phyloP scores from a whole-genome alignment of 2,888 invertebrate species.

The Drosophila incognita region DNA sequence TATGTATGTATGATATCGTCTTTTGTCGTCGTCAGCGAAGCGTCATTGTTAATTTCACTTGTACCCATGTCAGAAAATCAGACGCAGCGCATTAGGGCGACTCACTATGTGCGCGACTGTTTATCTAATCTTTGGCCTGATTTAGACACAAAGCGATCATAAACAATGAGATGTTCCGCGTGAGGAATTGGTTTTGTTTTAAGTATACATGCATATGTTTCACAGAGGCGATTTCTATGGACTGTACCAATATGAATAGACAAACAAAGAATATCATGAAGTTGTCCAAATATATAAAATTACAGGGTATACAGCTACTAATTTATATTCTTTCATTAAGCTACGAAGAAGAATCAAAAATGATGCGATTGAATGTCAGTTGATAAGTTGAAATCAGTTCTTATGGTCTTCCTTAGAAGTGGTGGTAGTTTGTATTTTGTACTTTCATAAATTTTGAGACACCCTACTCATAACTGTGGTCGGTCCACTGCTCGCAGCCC shows the following conservation, averaged over 20 bases:
- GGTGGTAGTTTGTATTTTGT: neutral
- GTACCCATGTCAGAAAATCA: conserved; percentile 55
- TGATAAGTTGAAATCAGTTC: neutral
- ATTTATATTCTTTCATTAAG: neutral
- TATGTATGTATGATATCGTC: conserved; percentile 28
- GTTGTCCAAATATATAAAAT: neutral
- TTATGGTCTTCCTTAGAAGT: neutral
- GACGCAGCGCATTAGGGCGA: conserved; percentile 40
- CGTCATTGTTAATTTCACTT: conserved; percentile 60
- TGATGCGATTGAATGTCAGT: neutral
- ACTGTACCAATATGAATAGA: neutral
- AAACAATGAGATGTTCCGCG: neutral
- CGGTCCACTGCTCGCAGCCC: conserved; percentile 16
- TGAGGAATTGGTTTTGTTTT: conserved; percentile 2
- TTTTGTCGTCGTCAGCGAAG: conserved; percentile 28
- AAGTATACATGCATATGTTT: conserved; percentile 14
- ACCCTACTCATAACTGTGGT: conserved; percentile 36
- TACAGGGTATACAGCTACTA: neutral
- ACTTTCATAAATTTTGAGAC: conserved; percentile 15
- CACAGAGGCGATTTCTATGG: neutral
- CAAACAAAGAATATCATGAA: neutral
- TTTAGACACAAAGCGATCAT: conserved; percentile 1
- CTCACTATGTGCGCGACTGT: conserved; percentile 34
- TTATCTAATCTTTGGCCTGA: conserved; percentile 50
- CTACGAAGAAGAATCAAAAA: neutral